Conservation (phyloP, 1,140 invertebrate species). For the Archegozetes longisetosus region DNA sequence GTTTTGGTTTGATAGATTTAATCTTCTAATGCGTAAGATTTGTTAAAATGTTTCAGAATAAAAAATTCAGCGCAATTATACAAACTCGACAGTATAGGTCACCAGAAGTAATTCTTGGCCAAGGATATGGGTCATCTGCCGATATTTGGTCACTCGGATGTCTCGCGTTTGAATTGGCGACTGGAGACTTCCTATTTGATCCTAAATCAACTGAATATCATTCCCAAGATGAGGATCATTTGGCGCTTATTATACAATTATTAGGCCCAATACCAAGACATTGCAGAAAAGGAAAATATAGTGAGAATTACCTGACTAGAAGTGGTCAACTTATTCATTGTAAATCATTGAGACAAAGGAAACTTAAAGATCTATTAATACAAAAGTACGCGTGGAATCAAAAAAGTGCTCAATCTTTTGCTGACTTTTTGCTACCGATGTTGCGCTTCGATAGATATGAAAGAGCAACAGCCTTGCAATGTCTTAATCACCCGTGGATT, state of each 20-base stretch:
- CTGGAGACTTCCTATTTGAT: slow-evolving; percentile 97
- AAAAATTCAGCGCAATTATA: slow-evolving; percentile 88
- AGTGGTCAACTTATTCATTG: slow-evolving; percentile 85
- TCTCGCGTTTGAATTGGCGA: slow-evolving; percentile 96
- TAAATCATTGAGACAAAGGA: slow-evolving; percentile 76
- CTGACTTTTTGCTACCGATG: slow-evolving; percentile 86
- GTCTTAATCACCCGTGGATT: slow-evolving; percentile 81
- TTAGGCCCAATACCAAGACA: slow-evolving; percentile 81
- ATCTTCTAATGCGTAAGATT: background rate
- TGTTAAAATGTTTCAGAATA: slow-evolving; percentile 34
- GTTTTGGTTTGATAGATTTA: no score
- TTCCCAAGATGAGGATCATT: slow-evolving; percentile 88
- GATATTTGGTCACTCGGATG: slow-evolving; percentile 98
- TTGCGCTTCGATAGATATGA: slow-evolving; percentile 75
- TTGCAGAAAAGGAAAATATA: slow-evolving; percentile 81
- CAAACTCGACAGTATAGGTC: slow-evolving; percentile 96
- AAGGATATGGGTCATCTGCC: slow-evolving; percentile 80
- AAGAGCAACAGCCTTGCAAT: slow-evolving; percentile 79
- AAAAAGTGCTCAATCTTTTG: slow-evolving; percentile 67
- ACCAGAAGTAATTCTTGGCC: slow-evolving; percentile 82
- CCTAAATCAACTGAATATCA: slow-evolving; percentile 67
- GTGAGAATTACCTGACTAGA: slow-evolving; percentile 77
- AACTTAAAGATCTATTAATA: slow-evolving; percentile 84
- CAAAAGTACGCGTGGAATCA: slow-evolving; percentile 84
- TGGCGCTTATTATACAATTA: slow-evolving; percentile 95